These are phyloP conservation scores for Tinea semifulvella DNA, from an alignment of 2,888 invertebrate species.

Conservation along the genomic window DNA sequence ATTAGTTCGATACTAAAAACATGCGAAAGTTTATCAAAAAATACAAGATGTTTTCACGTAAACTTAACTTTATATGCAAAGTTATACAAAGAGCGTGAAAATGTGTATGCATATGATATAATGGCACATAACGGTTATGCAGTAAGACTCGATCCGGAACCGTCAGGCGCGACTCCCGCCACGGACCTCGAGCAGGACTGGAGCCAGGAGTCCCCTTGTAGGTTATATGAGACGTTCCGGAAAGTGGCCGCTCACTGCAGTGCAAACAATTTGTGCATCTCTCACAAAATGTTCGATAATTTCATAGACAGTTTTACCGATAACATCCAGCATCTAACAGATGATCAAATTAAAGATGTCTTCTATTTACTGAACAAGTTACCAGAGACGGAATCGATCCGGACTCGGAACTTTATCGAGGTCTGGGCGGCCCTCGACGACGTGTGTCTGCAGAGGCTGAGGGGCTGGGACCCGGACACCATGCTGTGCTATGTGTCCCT, in stretches of 20 bases:
- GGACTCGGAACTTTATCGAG: constrained; percentile 67
- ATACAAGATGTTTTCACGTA: constrained; percentile 26
- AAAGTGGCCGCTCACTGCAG: constrained; percentile 38
- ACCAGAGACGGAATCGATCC: constrained; percentile 57
- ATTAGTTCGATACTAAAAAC: too few species aligned
- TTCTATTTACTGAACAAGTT: constrained; percentile 59
- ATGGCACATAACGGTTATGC: constrained; percentile 45
- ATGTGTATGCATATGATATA: constrained; percentile 43
- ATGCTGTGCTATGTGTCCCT: constrained; percentile 68
- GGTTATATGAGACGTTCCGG: constrained; percentile 38
- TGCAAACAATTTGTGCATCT: constrained; percentile 38
- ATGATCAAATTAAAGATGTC: constrained; percentile 63
- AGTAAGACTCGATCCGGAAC: constrained; percentile 22
- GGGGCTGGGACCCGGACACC: constrained; percentile 61
- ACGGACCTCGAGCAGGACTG: constrained; percentile 20
- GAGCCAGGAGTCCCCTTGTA: constrained; percentile 29
- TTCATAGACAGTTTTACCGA: constrained; percentile 55
- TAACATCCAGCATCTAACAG: constrained; percentile 59
- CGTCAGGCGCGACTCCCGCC: not conserved
- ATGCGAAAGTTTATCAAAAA: constrained; percentile 18
- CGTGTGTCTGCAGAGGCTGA: constrained; percentile 59
- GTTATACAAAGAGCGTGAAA: constrained; percentile 52
- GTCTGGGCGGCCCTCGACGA: constrained; percentile 75
- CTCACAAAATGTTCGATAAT: constrained; percentile 42
- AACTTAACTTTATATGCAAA: constrained; percentile 27